phyloP scores from a whole-genome alignment of 2,797 vertebrate genomes.

The Chrysocyon brachyurus region DNA sequence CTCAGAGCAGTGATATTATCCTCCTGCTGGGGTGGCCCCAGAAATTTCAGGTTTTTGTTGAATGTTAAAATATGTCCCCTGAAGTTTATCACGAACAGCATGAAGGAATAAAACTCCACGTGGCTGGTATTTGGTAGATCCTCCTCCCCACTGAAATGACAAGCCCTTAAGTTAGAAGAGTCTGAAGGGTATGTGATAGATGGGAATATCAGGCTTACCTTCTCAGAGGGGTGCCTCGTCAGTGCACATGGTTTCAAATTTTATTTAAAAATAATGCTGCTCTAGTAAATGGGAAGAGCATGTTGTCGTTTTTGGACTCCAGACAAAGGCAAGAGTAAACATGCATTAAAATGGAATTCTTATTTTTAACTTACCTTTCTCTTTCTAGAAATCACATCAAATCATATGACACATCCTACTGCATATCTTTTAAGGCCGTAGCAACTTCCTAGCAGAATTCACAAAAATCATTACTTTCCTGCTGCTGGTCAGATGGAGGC shows the following conservation, averaged over 20 bases:
- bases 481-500: conserved; percentile 74
- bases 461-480: conserved; percentile 73
- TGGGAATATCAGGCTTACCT: not conserved
- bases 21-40: conserved; percentile 52
- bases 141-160: conserved; percentile 32
- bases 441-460: conserved; percentile 66
- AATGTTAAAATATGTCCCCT: conserved; percentile 66
- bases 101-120: conserved; percentile 72
- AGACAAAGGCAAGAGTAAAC: conserved; percentile 73
- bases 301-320: conserved; percentile 29
- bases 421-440: conserved; percentile 61
- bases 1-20: not conserved
- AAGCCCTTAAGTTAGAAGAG: conserved; percentile 63
- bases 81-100: conserved; percentile 74
- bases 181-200: conserved; percentile 18
- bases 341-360: conserved; percentile 59
- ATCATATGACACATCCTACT: conserved; percentile 61
- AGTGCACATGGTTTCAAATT: not conserved
- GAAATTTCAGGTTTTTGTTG: conserved; percentile 62
- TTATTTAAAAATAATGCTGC: conserved; percentile 63
- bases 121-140: not conserved
- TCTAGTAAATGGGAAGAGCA: conserved; percentile 19
- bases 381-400: conserved; percentile 77
- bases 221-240: conserved; percentile 57
- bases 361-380: conserved; percentile 79